phyloP scores from a whole-genome alignment of 2,113 vertebrate genomes.

The Anser cygnoides region DNA sequence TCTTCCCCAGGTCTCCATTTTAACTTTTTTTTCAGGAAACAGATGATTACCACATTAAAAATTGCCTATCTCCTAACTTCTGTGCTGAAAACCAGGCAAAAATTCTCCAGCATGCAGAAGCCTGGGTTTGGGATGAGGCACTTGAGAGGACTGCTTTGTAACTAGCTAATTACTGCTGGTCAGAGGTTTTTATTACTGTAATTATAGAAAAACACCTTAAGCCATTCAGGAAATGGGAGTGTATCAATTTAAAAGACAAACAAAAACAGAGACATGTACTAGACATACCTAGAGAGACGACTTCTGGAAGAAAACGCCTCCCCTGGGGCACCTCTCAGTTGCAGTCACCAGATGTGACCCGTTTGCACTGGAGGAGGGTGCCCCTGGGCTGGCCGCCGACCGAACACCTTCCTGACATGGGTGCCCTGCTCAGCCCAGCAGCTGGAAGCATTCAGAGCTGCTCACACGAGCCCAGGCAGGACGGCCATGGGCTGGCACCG shows the following conservation, averaged over 20 bases:
- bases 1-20: neutral
- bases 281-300: neutral
- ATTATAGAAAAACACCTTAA: neutral
- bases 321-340: neutral
- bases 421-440: neutral
- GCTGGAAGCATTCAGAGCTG: neutral
- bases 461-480: rapidly evolving
- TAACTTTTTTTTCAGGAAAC: neutral
- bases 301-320: neutral
- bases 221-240: neutral
- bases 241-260: neutral
- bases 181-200: neutral
- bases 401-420: neutral
- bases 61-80: neutral
- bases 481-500: too few relatives aligned
- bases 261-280: neutral
- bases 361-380: rapidly evolving
- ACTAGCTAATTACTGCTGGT: neutral
- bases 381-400: neutral
- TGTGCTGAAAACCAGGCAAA: neutral
- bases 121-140: neutral
- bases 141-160: neutral
- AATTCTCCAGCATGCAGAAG: neutral
- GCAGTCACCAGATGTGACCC: neutral
- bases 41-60: conserved; percentile 12